phyloP scores from a whole-genome alignment of 2,113 vertebrate genomes.

The Passer domesticus region DNA sequence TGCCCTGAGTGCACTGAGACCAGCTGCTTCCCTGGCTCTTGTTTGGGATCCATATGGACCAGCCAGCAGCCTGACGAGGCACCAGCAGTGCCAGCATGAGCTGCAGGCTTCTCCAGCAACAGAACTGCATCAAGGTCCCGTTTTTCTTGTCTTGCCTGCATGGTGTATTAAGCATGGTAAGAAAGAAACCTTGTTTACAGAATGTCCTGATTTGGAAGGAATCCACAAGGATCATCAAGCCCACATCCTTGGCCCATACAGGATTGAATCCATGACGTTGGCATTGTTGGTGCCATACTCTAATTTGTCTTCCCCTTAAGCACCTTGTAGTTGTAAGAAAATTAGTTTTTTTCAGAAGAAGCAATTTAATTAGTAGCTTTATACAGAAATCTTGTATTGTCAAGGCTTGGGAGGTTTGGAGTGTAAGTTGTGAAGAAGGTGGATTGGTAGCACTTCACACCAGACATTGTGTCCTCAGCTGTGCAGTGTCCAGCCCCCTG shows the following conservation, averaged over 20 bases:
- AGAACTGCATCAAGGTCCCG: rapidly evolving
- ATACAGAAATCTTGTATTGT: neutral
- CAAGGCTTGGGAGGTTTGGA: neutral
- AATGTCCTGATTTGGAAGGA: neutral
- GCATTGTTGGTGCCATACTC: neutral
- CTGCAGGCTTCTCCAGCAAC: neutral
- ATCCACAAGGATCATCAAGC: neutral
- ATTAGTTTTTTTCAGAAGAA: neutral
- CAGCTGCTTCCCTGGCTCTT: neutral
- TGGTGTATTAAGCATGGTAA: rapidly evolving
- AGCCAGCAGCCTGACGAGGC: rapidly evolving
- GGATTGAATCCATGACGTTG: neutral
- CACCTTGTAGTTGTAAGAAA: neutral
- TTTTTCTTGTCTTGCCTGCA: neutral
- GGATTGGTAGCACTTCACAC: neutral
- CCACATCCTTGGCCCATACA: neutral
- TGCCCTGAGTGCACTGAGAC: neutral
- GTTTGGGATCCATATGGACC: rapidly evolving
- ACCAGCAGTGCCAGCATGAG: neutral
- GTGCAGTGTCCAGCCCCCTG: neutral
- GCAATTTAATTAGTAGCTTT: neutral
- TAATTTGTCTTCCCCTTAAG: neutral
- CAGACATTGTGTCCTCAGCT: neutral
- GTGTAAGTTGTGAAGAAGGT: neutral
- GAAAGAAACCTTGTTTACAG: neutral